Evolutionary conservation across 2,113 vertebrate genomes (phyloP), one percentile per base, ranked within the genome.

Genomic region (Morphnarchus princeps): DNA sequence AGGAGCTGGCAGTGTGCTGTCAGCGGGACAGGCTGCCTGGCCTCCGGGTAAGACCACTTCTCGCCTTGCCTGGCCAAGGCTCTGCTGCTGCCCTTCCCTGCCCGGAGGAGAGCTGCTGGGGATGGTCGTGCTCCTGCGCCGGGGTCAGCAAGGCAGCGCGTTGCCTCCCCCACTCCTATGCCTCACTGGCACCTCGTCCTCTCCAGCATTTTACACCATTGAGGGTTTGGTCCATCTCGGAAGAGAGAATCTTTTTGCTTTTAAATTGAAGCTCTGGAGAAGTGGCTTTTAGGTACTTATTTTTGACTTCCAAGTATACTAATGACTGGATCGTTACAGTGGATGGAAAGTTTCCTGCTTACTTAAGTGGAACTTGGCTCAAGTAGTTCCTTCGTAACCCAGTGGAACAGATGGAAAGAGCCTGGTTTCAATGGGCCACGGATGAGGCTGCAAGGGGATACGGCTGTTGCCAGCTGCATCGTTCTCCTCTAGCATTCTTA

Each of bases 1-100:
- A 1, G 62, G 72, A 20, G 24, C 40, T 2, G 4, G 32, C 34
- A 7, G 1, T 4, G 22, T 1, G 8, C 55, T 1, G 4, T 10
- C 21, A 32, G 16, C 1, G 6, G 47, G 47, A 19, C 0, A 6
- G 25, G 32, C 52, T 45, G 50, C 34, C 50, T 34, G 12, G 31
- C 31, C 31, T 24, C 16, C 2, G 0, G 49, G 28, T 34, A 9
- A 28, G 24, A 16, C 9, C 14, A 1, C 16, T n/a, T 32, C 49
- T 38, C 2, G 2, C 73, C 72, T 28, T 5, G 18, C 38, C 61
- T n/a, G 32, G 54, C 52, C n/a, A 2, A 5, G 47, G 66, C 49
- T 25, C 45, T 45, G 45, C 40, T 29, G 32, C 73, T 2, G 6
- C 29, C 40, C n/a, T 12, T 9, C 65, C 45, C 36, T 28, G 40